phyloP scores from a whole-genome alignment of 35 echinoderm and acorn worm species.

The Nesometra sesokonis region DNA sequence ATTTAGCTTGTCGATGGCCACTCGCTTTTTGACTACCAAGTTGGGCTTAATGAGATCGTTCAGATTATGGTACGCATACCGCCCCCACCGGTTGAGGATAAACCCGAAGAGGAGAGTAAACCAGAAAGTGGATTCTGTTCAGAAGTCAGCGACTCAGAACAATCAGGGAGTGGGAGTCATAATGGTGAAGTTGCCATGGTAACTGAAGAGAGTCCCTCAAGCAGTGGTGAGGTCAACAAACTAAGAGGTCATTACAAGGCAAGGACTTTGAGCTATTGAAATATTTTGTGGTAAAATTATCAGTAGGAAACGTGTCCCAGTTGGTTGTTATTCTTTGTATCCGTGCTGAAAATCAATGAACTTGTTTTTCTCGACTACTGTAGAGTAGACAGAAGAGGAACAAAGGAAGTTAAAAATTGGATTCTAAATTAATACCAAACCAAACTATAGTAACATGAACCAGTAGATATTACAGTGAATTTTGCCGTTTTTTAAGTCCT shows the following conservation, averaged over 20 bases:
- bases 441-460: too few relatives aligned
- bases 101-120: constrained; percentile 9
- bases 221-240: neutral
- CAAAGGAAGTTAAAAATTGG: too few relatives aligned
- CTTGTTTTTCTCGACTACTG: neutral
- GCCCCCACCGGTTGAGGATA: neutral
- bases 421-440: too few relatives aligned
- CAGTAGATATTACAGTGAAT: too few relatives aligned
- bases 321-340: neutral
- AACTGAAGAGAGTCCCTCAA: neutral
- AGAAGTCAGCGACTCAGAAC: constrained; percentile 66
- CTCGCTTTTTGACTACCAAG: constrained; percentile 74
- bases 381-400: too few relatives aligned
- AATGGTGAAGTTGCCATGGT: neutral
- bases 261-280: neutral
- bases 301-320: neutral
- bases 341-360: neutral
- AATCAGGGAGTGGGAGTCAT: neutral
- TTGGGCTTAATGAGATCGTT: constrained; percentile 82
- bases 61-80: constrained; percentile 58
- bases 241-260: neutral
- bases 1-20: constrained; percentile 77
- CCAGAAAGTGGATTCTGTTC: constrained; percentile 82
- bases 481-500: too few relatives aligned
- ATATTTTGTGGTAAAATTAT: neutral